A percentile compares a stretch with the other conserved stretches of the same genome.
Conservation (phyloP, 1,140 invertebrate species). For the Pseudomyrmex dendroicus region DNA sequence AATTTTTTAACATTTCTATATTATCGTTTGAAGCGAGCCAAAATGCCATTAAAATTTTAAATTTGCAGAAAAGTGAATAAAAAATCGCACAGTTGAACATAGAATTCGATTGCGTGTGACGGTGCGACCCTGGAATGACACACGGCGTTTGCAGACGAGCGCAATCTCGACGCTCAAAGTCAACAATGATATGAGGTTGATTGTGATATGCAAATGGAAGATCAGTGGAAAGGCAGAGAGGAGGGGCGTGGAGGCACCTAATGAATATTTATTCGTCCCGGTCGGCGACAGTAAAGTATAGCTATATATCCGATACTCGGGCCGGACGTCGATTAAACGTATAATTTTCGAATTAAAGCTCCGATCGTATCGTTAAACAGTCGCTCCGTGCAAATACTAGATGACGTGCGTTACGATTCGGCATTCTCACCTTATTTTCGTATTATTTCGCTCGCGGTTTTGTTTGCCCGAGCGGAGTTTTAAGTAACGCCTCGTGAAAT, state of each 20-base stretch:
- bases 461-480: background rate
- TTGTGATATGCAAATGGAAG: slow-evolving; percentile 81
- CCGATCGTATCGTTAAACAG: slow-evolving; percentile 81
- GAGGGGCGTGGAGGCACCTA: slow-evolving; percentile 71
- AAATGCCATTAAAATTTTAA: background rate
- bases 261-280: slow-evolving; percentile 82
- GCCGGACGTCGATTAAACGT: slow-evolving; percentile 81
- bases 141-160: slow-evolving; percentile 51
- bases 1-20: background rate
- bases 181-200: slow-evolving; percentile 81
- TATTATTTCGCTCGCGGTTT: slow-evolving; percentile 1
- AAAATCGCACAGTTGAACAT: slow-evolving; percentile 11
- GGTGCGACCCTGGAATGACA: slow-evolving; percentile 38
- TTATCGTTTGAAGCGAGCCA: background rate
- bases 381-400: slow-evolving; percentile 77
- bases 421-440: slow-evolving; percentile 1
- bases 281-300: slow-evolving; percentile 69
- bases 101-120: slow-evolving; percentile 20
- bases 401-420: slow-evolving; percentile 46
- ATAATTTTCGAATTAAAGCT: slow-evolving; percentile 84
- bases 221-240: slow-evolving; percentile 56
- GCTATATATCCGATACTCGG: slow-evolving; percentile 46
- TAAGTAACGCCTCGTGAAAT: background rate
- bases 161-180: slow-evolving; percentile 66
- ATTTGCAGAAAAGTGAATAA: background rate